Evolutionary conservation across 2,797 vertebrate genomes (phyloP).

Genomic region (Vireo griseus): DNA sequence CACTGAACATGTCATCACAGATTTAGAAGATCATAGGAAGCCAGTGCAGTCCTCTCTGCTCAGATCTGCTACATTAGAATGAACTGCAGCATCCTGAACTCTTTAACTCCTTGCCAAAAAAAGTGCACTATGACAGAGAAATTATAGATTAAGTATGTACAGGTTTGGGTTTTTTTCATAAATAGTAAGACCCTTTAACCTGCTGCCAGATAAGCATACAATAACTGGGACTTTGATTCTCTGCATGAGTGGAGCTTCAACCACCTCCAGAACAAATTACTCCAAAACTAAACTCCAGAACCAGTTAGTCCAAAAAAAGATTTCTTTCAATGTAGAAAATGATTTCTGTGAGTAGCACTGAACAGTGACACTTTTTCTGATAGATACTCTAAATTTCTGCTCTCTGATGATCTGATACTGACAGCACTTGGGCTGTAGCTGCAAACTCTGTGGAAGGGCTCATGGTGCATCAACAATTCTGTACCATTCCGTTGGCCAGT

Average conservation of each 20-base stretch:
- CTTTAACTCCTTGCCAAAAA: neutral
- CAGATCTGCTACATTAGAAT: neutral
- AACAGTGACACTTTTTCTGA: neutral
- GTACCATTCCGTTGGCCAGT: neutral
- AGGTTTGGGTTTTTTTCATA: neutral
- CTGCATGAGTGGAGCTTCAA: neutral
- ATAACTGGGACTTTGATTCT: neutral
- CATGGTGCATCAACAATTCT: neutral
- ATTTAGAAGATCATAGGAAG: neutral
- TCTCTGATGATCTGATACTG: neutral
- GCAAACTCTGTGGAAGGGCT: neutral
- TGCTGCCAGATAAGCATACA: neutral
- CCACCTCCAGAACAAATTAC: neutral
- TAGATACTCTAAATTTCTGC: neutral
- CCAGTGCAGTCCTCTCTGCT: neutral
- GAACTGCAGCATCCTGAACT: neutral
- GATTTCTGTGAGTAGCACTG: neutral
- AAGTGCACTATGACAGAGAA: neutral
- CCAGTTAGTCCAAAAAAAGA: neutral
- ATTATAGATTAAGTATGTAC: neutral
- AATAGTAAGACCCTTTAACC: neutral
- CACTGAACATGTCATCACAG: neutral
- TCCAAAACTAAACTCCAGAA: neutral
- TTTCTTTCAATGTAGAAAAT: neutral
- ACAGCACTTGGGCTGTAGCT: accelerated